Evolutionary conservation across 2,888 invertebrate genomes (phyloP), one percentile per base, ranked within the genome.

Genomic region (Diaphora mendica): DNA sequence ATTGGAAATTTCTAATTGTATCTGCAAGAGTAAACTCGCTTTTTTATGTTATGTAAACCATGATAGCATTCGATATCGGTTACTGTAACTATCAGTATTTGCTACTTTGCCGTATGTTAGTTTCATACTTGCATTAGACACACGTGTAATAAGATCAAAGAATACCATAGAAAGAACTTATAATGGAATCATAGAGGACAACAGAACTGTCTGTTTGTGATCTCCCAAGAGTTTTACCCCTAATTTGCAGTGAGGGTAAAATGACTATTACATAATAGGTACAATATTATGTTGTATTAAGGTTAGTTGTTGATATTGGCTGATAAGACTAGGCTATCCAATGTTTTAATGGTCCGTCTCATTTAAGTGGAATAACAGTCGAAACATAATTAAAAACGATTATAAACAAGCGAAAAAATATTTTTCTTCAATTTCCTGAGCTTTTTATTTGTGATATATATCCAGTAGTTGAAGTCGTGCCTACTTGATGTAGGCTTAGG

Each of bases 1-100:
- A 79, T 81, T 80, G 79, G 82, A 86, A 87, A 85, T 86, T 84
- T 86, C 84, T 89, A 89, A 90, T 89, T 89, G 88, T 88, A 79
- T 87, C 86, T 84, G 85, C 77, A 75, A 67, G 85, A 86, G 85
- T 86, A 83, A 87, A 86, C 86, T 78, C 79, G 76, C 72, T 76
- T 79, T 84, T 87, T 85, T 84, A 78, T 82, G 73, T 78, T 82
- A 74, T 79, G 76, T 80, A 81, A 85, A 86, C 86, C 85, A 81
- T 82, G 76, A 79, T 79, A 71, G 75, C 35, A 17, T 70, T 72
- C 55, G 59, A 73, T 73, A 76, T 73, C 59, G 65, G 64, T 75
- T 69, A 69, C 65, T 51, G 70, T 73, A 78, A 76, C 72, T 75
- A 68, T 74, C 70, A 51, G 42, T 74, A 62, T 42, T 73, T 39